Conservation (phyloP, 2,113 vertebrate genomes). For the Prunella fulvescens region DNA sequence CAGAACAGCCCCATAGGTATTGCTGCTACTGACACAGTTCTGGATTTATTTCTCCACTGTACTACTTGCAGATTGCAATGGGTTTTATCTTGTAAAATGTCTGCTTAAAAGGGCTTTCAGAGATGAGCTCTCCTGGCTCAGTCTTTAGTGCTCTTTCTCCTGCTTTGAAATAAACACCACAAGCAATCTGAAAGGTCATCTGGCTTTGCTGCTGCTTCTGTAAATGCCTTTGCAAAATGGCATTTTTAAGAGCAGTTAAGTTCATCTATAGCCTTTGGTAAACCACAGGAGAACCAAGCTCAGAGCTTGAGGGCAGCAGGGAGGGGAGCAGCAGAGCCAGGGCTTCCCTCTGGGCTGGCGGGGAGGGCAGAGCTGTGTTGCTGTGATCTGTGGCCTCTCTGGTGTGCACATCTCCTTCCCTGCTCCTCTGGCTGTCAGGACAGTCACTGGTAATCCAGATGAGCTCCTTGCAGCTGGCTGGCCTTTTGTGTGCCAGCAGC, state of each 20-base stretch:
- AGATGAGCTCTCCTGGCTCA: constrained; percentile 15
- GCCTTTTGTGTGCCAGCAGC: background rate
- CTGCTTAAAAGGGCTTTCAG: background rate
- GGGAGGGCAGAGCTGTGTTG: background rate
- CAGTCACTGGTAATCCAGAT: background rate
- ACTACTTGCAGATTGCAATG: background rate
- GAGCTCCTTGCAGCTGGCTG: background rate
- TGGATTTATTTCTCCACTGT: background rate
- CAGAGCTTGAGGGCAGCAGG: background rate
- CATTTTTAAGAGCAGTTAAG: constrained; percentile 45
- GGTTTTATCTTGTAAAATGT: background rate
- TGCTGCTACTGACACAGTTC: background rate
- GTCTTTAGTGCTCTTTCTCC: background rate
- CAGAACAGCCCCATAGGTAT: background rate
- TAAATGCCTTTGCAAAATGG: constrained; percentile 27
- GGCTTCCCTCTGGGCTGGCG: background rate
- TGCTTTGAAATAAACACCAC: constrained; percentile 26
- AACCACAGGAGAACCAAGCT: constrained; percentile 3
- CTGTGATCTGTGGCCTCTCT: background rate
- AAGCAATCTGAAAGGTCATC: constrained; percentile 49
- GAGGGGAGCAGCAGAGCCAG: background rate
- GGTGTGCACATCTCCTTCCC: background rate
- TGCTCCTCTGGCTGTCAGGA: rapidly evolving
- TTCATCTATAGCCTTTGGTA: constrained; percentile 29
- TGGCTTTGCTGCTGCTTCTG: background rate